Base-by-base conservation (phyloP, 2,113 vertebrate genomes). In the Varanus komodoensis region DNA sequence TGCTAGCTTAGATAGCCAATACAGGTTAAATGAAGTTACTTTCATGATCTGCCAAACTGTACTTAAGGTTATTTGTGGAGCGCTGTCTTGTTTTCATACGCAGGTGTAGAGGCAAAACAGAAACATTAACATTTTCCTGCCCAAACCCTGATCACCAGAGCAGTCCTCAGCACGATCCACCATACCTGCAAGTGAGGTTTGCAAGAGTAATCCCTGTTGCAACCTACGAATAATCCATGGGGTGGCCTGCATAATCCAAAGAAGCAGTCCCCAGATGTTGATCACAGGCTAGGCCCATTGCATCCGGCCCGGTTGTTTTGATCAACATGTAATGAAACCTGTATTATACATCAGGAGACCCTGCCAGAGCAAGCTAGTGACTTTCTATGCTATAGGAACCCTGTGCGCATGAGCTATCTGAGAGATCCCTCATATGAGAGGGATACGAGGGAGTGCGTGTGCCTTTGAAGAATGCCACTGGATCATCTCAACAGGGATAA, bases 1-100 rank as follows among this genome's bases (percentile, higher is more conserved):
- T 82, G 87, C 64, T 87, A 29, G 29, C 6, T 67, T 12, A 38
- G 38, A 27, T 67, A 21, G 8, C 68, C 84, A 3, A 61, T 79
- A 71, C 67, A 34, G 64, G 23, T 29, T 91, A 68, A 93, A 91
- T 89, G 87, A 3, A 0, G 14, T 77, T 78, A 86, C 50, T 87
- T 90, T 88, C n/a, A 54, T 85, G 90, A 85, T 0, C 0, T 64
- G 61, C 54, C 6, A 3, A 86, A 48, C 83, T 90, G 84, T 90
- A 23, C 34, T 89, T 87, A 73, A 54, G 38, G 86, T 93, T 90
- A 50, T 73, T 87, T 88, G 69, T 23, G 73, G 87, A 27, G 57
- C 0, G 61, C 61, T 64, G 17, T 19, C 61, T 64, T 64, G 15
- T 54, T 54, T 54, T 54, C 54, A 54, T 54, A 54, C 5, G 54